phyloP scores from a whole-genome alignment of 2,888 invertebrate genomes.

The Stenchaetothrips biformis region DNA sequence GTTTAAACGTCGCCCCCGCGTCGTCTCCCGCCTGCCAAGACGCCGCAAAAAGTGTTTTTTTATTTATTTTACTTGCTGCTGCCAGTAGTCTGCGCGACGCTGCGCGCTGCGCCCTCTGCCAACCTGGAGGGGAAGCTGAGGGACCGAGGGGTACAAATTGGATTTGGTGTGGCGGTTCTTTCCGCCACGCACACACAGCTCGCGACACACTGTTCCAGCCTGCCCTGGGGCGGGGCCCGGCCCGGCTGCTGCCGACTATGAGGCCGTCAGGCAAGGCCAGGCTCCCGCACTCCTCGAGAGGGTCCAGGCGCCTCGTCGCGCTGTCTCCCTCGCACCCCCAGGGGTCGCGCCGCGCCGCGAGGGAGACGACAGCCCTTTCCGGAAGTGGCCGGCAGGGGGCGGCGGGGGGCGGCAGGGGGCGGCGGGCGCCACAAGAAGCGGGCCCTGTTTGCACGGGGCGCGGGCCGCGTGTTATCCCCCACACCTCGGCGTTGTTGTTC shows the following conservation, averaged over 20 bases:
- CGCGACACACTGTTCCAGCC: neutral
- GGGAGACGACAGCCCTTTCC: too few species aligned
- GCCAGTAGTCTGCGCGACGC: neutral
- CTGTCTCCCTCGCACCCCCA: too few species aligned
- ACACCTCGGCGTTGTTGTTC: neutral
- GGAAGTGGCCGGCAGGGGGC: too few species aligned
- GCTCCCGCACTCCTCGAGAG: neutral
- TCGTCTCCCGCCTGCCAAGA: neutral
- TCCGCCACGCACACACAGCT: neutral
- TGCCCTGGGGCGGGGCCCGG: too few species aligned
- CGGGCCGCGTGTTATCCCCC: neutral
- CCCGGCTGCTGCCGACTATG: too few species aligned
- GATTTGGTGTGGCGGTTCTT: conserved; percentile 12
- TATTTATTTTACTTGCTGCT: neutral
- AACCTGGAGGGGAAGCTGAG: neutral
- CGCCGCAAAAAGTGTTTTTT: neutral
- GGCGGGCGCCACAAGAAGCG: neutral
- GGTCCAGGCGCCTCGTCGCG: neutral
- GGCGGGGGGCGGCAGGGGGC: neutral
- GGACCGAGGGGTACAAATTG: neutral
- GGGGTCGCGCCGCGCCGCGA: too few species aligned
- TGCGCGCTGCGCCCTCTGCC: neutral
- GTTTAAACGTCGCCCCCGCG: neutral
- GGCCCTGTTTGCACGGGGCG: neutral
- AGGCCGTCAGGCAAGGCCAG: neutral